Evolutionary conservation across 35 echinoderm and acorn worm genomes (phyloP), one percentile per base, ranked within the genome.

Genomic region (Diadema setosum): DNA sequence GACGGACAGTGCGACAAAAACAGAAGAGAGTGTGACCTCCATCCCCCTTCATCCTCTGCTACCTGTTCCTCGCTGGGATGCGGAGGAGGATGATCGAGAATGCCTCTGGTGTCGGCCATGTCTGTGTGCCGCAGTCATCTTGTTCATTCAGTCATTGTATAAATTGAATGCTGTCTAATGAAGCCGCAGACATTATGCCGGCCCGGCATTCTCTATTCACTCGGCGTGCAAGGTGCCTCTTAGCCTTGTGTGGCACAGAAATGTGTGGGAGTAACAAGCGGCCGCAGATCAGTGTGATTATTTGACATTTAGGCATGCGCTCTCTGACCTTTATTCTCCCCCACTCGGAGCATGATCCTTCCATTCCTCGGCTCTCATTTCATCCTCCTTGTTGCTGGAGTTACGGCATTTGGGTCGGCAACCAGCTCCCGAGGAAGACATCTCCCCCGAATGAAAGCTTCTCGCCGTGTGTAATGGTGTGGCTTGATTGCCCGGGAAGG

Each of bases 121-220:
- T 33, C 27, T 5, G 27, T 16, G 63, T 67, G 27, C 37, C 17
- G 63, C 63, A 33, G 30, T 67, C 63, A 27, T 29, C 18, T 14
- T 67, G 63, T 34, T 67, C 21, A 16, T 34, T n/a, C 3, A 34
- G 26, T 34, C 63, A 67, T 67, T 67, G 63, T 67, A 33, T 29
- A 67, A 67, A 67, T 67, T 67, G 63, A 67, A 67, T 67, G 63
- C 63, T 67, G 63, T 67, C 37, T 67, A 67, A 67, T 29, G 63
- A 67, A 67, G 63, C 37, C 63, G 27, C 37, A 33, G 63, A 33
- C 63, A 67, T 67, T 67, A 67, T 67, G 21, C 63, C 63, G 27
- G 27, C 63, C 27, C 30, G 27, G 63, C 37, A 34, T 67, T 67
- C 63, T 67, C 63, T 34, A 67, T 67, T 67, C 63, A 34, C 37